Evolutionary conservation across 2,888 invertebrate genomes (phyloP).

Genomic region (Drosophila pegasa): DNA sequence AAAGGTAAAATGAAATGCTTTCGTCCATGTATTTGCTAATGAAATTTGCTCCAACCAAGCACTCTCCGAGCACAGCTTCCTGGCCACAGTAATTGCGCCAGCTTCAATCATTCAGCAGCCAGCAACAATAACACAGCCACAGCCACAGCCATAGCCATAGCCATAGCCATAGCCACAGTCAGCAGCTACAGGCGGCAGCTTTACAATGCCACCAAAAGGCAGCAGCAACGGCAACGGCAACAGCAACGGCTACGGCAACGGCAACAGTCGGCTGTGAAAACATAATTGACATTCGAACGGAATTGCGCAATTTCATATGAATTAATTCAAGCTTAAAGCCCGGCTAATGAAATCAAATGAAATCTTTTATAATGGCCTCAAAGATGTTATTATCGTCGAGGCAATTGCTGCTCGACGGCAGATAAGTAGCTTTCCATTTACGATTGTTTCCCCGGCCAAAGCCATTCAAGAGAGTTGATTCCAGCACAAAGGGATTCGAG

Average conservation of each 20-base stretch:
- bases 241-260: too few species aligned
- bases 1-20: conserved; percentile 44
- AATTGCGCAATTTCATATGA: conserved; percentile 12
- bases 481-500: not conserved
- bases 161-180: not conserved
- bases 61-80: not conserved
- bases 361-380: conserved; percentile 4
- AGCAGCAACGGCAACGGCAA: not conserved
- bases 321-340: not conserved
- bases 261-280: not conserved
- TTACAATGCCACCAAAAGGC: conserved; percentile 1
- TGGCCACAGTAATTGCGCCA: conserved; percentile 38
- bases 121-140: conserved; percentile 2
- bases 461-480: not conserved
- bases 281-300: conserved; percentile 23
- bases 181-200: not conserved
- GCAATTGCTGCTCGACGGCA: not conserved
- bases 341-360: conserved; percentile 17
- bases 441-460: not conserved
- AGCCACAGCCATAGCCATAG: not conserved
- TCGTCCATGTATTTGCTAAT: conserved; percentile 48
- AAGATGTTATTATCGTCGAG: not conserved
- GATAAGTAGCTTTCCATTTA: conserved; percentile 1
- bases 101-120: conserved; percentile 44
- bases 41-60: conserved; percentile 24